Conservation (phyloP, 2,113 vertebrate genomes). For the Sorex araneus region DNA sequence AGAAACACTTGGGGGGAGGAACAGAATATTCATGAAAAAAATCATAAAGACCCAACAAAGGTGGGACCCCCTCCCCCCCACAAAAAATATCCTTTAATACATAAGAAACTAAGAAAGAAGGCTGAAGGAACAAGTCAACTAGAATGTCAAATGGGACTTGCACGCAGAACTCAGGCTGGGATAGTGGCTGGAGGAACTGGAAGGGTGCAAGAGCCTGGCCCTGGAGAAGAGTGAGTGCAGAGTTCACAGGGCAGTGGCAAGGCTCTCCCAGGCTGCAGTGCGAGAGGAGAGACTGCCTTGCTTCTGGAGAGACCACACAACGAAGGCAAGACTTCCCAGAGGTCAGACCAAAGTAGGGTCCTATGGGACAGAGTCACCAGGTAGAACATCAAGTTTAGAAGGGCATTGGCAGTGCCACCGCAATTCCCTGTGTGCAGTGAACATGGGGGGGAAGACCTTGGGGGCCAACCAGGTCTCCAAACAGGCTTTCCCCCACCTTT, state of each 20-base stretch:
- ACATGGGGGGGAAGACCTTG: background rate
- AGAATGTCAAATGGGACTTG: background rate
- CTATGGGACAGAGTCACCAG: background rate
- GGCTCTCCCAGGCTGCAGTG: background rate
- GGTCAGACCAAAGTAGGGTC: constrained; percentile 43
- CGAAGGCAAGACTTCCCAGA: background rate
- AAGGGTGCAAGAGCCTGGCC: background rate
- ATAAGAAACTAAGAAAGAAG: background rate
- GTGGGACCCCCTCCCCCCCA: background rate
- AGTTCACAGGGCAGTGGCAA: constrained; percentile 28
- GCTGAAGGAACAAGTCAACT: background rate
- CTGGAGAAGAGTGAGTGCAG: background rate
- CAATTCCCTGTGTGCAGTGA: background rate
- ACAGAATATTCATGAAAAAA: background rate
- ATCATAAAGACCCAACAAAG: background rate
- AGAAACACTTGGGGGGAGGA: background rate
- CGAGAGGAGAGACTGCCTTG: constrained; percentile 36
- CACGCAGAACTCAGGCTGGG: background rate
- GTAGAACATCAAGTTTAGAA: background rate
- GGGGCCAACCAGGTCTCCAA: too few relatives aligned
- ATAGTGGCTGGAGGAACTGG: background rate
- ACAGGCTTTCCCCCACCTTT: background rate
- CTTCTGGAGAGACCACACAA: background rate
- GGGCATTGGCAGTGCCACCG: background rate
- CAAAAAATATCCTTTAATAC: background rate